Evolutionary conservation across 2,888 invertebrate species (phyloP), one percentile per base, ranked within the genome.

Genomic region (Dicranocentrus wangi): DNA sequence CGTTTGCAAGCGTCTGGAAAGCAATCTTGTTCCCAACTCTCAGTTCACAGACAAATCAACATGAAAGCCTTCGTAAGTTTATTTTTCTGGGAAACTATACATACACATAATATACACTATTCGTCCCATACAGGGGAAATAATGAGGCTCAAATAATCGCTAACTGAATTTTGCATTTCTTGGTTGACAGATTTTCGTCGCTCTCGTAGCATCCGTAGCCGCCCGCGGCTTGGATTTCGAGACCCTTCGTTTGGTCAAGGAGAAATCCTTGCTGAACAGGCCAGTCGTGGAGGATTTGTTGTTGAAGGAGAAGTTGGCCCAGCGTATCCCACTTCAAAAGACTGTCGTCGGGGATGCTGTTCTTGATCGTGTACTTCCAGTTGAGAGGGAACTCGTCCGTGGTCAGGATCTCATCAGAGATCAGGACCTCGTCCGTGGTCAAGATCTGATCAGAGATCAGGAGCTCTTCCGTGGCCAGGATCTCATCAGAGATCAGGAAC

Each of bases 51-150:
- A n/a, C n/a, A 32, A 19, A 19, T 51, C 71, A 71, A 13, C 58
- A 71, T 71, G 71, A 71, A 71, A 60, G 5, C 25, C 28, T 71
- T 71, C 58, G 71, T 55, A 75, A 75, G 73, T 75, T n/a, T n/a
- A n/a, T n/a, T n/a, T 68, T 66, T 23, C 53, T n/a, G n/a, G 15
- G 39, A 32, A 69, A 69, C 13, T 21, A 2, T 32, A 47, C 15
- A 42, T n/a, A n/a, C n/a, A n/a, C n/a, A n/a, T 7, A 32, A 32
- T 32, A 32, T 10, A 32, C 32, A 32, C 32, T 32, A 7, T 32
- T 32, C n/a, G n/a, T n/a, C n/a, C n/a, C n/a, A n/a, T n/a, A n/a
- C n/a, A n/a, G n/a, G n/a, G n/a, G n/a, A n/a, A 10, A 32, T 7
- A 32, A 32, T 32, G 32, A 15, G 21, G 10, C 21, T 8, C 55